Evolutionary conservation across 2,888 invertebrate genomes (phyloP), one percentile per base, ranked within the genome.

Genomic region (Cistogaster globosa): DNA sequence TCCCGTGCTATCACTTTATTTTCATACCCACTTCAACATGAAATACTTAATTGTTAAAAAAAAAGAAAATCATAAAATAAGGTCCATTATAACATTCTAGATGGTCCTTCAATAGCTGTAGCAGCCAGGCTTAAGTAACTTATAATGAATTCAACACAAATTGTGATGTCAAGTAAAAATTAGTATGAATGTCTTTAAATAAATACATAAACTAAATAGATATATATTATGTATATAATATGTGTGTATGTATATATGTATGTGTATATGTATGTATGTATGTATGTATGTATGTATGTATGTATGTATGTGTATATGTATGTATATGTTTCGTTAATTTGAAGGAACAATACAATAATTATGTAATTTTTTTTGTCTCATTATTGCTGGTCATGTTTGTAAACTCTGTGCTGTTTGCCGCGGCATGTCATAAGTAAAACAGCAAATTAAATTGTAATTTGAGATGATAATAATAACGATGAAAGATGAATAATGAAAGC

Each of bases 81-180:
- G 45, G n/a, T 51, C 58, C 58, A 58, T 78, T 78, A 78, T 62
- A 62, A 63, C 9, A 63, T 55, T 63, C 48, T 71, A 26, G 36
- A 71, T 63, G 48, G 55, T 48, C 45, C 78, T 71, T 57, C 62
- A 78, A 60, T 60, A 68, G 51, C 60, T 68, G 36, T n/a, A 22
- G n/a, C 67, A 26, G 12, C 12, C 57, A 68, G 26, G 18, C 65
- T 57, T 55, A 48, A 42, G 22, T 57, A 57, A 20, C 32, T 65
- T 48, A 57, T 20, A 20, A 57, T 58, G 18, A 75, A 63, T 65
- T 63, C 26, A 63, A 20, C n/a, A 57, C 7, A 55, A 65, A 55
- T 42, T 26, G 6, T 26, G 18, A 45, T 65, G 55, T 57, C 57
- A 65, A 75, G 63, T 65, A 55, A 45, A 75, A 75, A 65, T 75